Conservation (phyloP, 1,140 invertebrate genomes). For the Cyrtorhinus lividipennis region DNA sequence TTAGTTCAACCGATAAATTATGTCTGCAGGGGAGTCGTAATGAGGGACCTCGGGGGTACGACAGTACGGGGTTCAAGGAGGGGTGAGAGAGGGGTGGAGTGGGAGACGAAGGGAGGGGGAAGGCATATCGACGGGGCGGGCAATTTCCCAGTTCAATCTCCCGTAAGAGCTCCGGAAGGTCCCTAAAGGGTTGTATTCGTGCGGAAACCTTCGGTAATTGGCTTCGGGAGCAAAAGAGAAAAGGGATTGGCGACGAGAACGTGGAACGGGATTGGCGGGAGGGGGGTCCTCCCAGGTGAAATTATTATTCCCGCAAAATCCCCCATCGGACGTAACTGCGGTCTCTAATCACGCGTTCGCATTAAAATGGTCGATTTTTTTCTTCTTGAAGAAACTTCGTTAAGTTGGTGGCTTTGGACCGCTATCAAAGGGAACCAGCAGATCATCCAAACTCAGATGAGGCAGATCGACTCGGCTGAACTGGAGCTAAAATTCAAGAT, state of each 20-base stretch:
- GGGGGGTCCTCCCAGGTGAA: not conserved
- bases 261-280: not conserved
- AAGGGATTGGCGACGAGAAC: not conserved
- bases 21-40: not conserved
- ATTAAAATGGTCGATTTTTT: too few species aligned
- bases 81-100: conserved; percentile 11
- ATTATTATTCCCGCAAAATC: conserved; percentile 1
- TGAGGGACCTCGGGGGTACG: not conserved
- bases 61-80: conserved; percentile 9
- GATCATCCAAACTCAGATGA: too few species aligned
- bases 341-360: not conserved
- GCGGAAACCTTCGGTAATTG: conserved; percentile 9
- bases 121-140: conserved; percentile 1
- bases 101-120: not conserved
- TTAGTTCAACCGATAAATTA: conserved; percentile 9
- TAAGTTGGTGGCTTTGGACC: too few species aligned
- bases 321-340: too few species aligned
- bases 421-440: too few species aligned
- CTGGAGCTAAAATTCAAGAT: too few species aligned
- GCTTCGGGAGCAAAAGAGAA: conserved; percentile 4
- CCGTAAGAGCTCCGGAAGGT: conserved; percentile 1
- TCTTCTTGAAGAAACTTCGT: too few species aligned
- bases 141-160: conserved; percentile 8
- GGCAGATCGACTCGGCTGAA: too few species aligned
- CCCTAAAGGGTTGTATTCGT: conserved; percentile 9